Evolutionary conservation across 2,888 invertebrate species (phyloP).

Genomic region (Phasia obesa): DNA sequence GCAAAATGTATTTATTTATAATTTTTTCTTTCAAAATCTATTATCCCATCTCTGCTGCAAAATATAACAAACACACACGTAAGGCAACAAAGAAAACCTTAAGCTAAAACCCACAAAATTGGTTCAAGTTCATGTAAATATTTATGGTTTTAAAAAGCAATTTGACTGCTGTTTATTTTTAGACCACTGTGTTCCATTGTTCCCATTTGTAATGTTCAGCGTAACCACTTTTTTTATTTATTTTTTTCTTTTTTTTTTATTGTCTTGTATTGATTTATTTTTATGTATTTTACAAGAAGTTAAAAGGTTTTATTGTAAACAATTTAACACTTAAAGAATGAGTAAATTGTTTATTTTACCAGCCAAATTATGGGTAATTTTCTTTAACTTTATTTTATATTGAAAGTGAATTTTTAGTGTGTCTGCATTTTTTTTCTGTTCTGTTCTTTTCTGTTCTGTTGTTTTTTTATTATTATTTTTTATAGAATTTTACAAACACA

Average conservation of each 20-base stretch:
- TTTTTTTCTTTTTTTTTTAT: not conserved
- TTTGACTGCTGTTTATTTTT: slow-evolving; percentile 67
- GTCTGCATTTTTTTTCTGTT: not conserved
- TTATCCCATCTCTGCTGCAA: slow-evolving; percentile 5
- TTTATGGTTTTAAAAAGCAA: slow-evolving; percentile 52
- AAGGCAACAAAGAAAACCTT: slow-evolving; percentile 22
- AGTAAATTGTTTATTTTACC: slow-evolving; percentile 71
- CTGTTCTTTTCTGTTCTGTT: not conserved
- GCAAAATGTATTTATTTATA: too few species aligned
- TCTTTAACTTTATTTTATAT: slow-evolving; percentile 65
- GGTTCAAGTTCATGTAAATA: slow-evolving; percentile 64
- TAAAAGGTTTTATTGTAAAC: slow-evolving; percentile 69
- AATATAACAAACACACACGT: not conserved
- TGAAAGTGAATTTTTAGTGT: slow-evolving; percentile 69
- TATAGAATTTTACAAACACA: slow-evolving; percentile 73
- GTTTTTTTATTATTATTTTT: not conserved
- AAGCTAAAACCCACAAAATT: not conserved
- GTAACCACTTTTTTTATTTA: too few species aligned
- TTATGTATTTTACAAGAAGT: slow-evolving; percentile 67
- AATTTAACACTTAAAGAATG: slow-evolving; percentile 70
- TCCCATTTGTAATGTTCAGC: slow-evolving; percentile 31
- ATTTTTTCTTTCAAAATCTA: not conserved
- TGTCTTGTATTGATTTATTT: slow-evolving; percentile 60
- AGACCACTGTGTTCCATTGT: slow-evolving; percentile 49
- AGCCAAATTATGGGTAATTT: slow-evolving; percentile 70